Evolutionary conservation across 64 coral and sea anemone species (phyloP), one percentile per base, ranked within the genome.

Genomic region (Anthopleura sola): DNA sequence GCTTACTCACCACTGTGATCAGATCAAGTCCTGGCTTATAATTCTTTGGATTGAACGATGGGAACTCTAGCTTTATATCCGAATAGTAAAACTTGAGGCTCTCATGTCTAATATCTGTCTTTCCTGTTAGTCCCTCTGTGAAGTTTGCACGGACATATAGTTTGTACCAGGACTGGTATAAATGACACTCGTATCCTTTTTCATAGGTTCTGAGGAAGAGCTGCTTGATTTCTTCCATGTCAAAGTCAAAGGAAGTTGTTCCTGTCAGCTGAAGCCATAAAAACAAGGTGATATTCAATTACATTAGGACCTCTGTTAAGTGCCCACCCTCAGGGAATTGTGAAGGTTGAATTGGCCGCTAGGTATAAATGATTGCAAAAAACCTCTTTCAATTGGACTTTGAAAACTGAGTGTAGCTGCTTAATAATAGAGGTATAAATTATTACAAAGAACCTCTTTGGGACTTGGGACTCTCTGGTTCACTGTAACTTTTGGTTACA

Each of bases 11-110:
- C 90, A 92, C 29, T 29, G 51, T 78, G 15, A 37, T 39, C 21
- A 87, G 82, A 15, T 78, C 75, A 74, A 92, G 68, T 81, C 85
- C 85, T 75, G 90, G 90, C 82, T 87, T 92, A 13, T 82, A 92
- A 37, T 81, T 75, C 16, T 46, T 6, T 28, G 90, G 85, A 58
- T 92, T 92, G 18, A 86, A 86, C 28, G 32, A 38, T 21, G 85
- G 85, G 23, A 82, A 92, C 24, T 68, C 20, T 7, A 87, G n/a
- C 77, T 55, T 83, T 0, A 92, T 78, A 76, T 92, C 85, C 26
- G 78, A 86, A n/a, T 75, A 11, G 6, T 44, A 75, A 26, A 92
- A 83, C 29, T 56, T 55, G 50, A 92, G 23, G 13, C 34, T 44
- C 24, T 79, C 49, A 17, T 55, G 46, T 0, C 50, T 50, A 32